Conservation (phyloP, 2,797 vertebrate species). For the Tachyglossus aculeatus region DNA sequence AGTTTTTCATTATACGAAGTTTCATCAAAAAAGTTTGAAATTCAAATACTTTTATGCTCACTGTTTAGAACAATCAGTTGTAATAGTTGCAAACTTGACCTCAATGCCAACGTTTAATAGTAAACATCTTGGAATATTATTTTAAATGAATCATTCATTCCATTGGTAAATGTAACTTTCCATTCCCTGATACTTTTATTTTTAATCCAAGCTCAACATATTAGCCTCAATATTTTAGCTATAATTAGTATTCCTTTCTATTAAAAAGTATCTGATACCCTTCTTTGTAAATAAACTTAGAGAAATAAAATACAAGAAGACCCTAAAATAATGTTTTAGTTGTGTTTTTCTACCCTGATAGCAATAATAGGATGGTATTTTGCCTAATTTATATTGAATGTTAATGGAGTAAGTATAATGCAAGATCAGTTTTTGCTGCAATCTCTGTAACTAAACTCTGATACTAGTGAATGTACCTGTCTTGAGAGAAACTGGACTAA, state of each 20-base stretch:
- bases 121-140: background rate
- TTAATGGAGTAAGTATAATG: background rate
- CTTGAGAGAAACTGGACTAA: too few species aligned
- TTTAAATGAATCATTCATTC: background rate
- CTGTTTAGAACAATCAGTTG: too few species aligned
- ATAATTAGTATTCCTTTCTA: background rate
- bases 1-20: too few species aligned
- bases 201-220: background rate
- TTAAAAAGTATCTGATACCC: constrained; percentile 1
- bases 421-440: background rate
- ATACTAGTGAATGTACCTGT: too few species aligned
- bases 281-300: background rate
- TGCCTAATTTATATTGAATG: background rate
- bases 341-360: background rate
- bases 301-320: background rate
- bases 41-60: too few species aligned
- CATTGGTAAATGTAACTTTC: background rate
- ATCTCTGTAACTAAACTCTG: background rate
- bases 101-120: too few species aligned
- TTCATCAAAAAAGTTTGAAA: too few species aligned
- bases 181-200: background rate
- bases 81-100: too few species aligned
- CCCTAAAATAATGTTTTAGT: background rate
- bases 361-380: too few species aligned
- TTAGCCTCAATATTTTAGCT: constrained; percentile 1